These are phyloP conservation scores for Poecilia gillii DNA, from an alignment of 2,797 vertebrate genomes.

Conservation along the genomic window DNA sequence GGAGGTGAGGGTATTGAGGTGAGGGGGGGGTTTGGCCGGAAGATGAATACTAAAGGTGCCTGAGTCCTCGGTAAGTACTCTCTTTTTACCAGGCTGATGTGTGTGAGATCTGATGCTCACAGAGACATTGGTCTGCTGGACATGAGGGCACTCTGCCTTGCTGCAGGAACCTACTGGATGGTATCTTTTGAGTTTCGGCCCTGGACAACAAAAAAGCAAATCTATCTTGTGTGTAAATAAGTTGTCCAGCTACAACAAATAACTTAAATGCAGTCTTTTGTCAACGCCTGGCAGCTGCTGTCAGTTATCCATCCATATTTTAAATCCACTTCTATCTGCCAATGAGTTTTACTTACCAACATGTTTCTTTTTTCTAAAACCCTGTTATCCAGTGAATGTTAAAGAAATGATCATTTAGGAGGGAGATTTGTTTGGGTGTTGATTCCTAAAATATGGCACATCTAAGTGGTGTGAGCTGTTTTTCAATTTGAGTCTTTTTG, in stretches of 20 bases:
- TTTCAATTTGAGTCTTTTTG: background rate
- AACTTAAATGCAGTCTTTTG: background rate
- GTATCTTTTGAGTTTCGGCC: conserved; percentile 7
- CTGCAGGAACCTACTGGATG: conserved; percentile 2
- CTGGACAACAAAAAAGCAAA: conserved; percentile 1
- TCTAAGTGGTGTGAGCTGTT: background rate
- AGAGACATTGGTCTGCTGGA: conserved; percentile 10
- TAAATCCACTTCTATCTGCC: background rate
- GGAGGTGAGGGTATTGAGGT: conserved; percentile 26
- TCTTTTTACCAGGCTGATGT: conserved; percentile 34
- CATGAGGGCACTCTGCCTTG: background rate
- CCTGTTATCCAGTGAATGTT: background rate
- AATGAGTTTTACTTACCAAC: background rate
- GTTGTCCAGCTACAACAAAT: background rate
- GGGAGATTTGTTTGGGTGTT: background rate
- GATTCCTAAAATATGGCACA: background rate
- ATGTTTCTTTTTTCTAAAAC: background rate
- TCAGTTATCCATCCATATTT: background rate
- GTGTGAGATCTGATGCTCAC: conserved; percentile 34
- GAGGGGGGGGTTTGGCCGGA: conserved; percentile 48
- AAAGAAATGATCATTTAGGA: background rate
- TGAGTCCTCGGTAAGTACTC: conserved; percentile 45
- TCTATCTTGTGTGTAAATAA: background rate
- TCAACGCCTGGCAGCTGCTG: background rate
- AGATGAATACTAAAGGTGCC: conserved; percentile 72